These are phyloP conservation scores for Galagoides demidoff DNA, from an alignment of 2,797 vertebrate species.

Conservation along the genomic window DNA sequence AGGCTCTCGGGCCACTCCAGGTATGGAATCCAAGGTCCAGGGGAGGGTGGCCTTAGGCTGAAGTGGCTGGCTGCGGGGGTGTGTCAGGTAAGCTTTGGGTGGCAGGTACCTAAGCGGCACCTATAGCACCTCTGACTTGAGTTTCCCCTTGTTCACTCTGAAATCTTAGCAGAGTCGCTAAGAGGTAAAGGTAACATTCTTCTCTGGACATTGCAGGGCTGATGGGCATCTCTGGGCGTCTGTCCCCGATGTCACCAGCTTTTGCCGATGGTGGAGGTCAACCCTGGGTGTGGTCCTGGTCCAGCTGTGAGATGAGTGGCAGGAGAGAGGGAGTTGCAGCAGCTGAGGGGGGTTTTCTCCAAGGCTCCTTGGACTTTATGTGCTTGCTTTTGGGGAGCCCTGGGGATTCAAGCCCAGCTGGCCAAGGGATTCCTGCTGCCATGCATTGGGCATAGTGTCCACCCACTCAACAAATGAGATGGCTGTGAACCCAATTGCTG, in stretches of 20 bases:
- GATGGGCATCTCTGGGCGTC: neutral
- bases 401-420: neutral
- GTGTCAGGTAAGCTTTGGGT: neutral
- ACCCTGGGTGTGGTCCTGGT: rapidly evolving
- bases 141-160: neutral
- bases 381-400: neutral
- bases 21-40: neutral
- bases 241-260: neutral
- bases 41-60: neutral
- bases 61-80: neutral
- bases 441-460: neutral
- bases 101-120: neutral
- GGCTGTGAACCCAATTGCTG: neutral
- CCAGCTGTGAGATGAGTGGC: neutral
- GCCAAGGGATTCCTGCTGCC: neutral
- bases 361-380: neutral
- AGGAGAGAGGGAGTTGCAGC: neutral
- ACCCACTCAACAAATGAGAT: neutral
- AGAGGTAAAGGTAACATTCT: neutral
- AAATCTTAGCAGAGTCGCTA: neutral
- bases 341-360: neutral
- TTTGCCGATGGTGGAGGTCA: neutral
- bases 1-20: rapidly evolving
- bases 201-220: neutral
- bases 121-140: neutral